Base-by-base conservation (phyloP, 1,140 invertebrate genomes). In the Notospermus geniculatus region DNA sequence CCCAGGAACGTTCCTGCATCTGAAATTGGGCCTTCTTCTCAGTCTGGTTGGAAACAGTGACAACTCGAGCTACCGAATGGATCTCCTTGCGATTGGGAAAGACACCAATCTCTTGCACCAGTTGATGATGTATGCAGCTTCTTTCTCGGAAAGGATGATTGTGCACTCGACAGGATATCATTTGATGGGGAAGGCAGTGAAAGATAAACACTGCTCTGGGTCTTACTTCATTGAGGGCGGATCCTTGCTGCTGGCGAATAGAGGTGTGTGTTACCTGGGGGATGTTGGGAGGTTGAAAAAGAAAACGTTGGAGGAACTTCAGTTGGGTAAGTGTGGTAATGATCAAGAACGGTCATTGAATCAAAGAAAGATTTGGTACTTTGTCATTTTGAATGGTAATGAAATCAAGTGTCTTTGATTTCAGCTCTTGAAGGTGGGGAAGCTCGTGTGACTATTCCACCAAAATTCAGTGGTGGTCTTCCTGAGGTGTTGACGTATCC, bases 221-320 rank as follows among this genome's bases (percentile, higher is more conserved):
- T 36, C 62, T 29, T 75, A 70, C 46, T 75, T 70, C 59, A 54
- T 75, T 15, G 68, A 75, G 57, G 70, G 68, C 53, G 73, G 73
- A 2, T 67, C 70, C 30, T 45, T 75, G 23, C 59, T 69, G 46
- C 30, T 69, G 39, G 64, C 71, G 30, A 62, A 56, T 32, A 57
- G 63, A 54, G 73, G 73, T 25, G 61, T 71, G 17, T 73, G 71
- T 58, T 65, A 68, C 54, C 22, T 73, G 57, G 71, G 70, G n/a
- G 67, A 75, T 46, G 13, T 75, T 0, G 55, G 57, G 4, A 62
- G 57, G 53, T 67, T 70, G 46, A 71, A 68, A 29, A 73, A 73
- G 55, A 56, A 60, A 23, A 60, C 52, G 25, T 65, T 50, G 30
- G 71, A 75, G n/a, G 56, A 59, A 30, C 32, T 75, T 7, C 67